Evolutionary conservation across 2,888 invertebrate species (phyloP).

Genomic region (Meiosimyza decipiens): DNA sequence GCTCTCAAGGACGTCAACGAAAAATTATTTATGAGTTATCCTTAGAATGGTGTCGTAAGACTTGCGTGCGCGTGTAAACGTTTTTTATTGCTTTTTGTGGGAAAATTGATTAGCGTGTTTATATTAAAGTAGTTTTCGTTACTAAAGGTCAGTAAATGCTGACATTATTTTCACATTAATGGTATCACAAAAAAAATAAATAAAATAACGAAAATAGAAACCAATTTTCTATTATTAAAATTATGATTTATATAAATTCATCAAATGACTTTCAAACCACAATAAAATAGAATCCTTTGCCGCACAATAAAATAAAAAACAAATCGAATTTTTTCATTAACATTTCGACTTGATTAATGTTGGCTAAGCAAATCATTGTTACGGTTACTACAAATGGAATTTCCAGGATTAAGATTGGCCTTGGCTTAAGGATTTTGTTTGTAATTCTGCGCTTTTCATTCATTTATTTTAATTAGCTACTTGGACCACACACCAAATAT

Average conservation of each 20-base stretch:
- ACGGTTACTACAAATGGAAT: no score
- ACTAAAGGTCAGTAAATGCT: slow-evolving; percentile 1
- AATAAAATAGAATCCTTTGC: no score
- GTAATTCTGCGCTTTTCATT: no score
- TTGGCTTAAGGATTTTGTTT: no score
- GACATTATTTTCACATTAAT: slow-evolving; percentile 29
- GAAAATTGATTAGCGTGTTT: neutral
- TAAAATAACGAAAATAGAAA: neutral
- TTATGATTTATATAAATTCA: slow-evolving; percentile 50
- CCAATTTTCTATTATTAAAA: slow-evolving; percentile 37
- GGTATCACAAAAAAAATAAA: slow-evolving; percentile 1
- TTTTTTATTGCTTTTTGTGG: neutral
- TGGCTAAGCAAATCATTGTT: no score
- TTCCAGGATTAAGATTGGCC: no score
- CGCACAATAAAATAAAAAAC: no score
- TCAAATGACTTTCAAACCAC: slow-evolving; percentile 19
- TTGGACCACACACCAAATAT: no score
- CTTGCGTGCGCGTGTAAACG: neutral
- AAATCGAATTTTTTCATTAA: no score
- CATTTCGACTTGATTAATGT: no score
- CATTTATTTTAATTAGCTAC: no score
- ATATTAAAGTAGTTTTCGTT: neutral
- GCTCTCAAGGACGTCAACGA: slow-evolving; percentile 11
- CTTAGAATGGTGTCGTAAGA: neutral
- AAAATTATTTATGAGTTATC: slow-evolving; percentile 10